Conservation (phyloP, 2,888 invertebrate genomes). For the Venustoraphidia nigricollis region DNA sequence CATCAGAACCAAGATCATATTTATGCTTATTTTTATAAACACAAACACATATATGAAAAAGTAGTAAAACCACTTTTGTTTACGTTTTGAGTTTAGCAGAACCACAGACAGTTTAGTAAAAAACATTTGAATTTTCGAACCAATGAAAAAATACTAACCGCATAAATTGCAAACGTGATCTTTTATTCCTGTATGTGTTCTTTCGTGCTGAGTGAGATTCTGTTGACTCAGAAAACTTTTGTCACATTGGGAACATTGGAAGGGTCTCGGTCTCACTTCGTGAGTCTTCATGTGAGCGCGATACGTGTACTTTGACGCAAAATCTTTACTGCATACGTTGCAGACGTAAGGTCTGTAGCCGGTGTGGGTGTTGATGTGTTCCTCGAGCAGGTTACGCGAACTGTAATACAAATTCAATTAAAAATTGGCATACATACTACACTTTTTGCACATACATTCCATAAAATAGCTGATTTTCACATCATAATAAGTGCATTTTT, state of each 20-base stretch:
- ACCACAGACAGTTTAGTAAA: constrained; percentile 7
- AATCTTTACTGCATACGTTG: constrained; percentile 49
- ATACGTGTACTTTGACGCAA: constrained; percentile 64
- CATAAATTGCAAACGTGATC: constrained; percentile 53
- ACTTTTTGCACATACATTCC: too few relatives aligned
- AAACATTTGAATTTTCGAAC: constrained; percentile 13
- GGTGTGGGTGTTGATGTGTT: constrained; percentile 55
- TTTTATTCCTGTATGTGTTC: constrained; percentile 55
- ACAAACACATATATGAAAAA: too few relatives aligned
- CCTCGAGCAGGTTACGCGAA: constrained; percentile 51
- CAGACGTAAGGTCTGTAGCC: constrained; percentile 54
- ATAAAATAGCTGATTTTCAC: too few relatives aligned
- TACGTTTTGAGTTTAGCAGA: too few relatives aligned
- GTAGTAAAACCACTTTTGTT: too few relatives aligned
- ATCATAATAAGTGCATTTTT: too few relatives aligned
- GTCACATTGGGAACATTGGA: constrained; percentile 46
- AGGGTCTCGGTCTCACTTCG: constrained; percentile 49
- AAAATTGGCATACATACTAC: too few relatives aligned
- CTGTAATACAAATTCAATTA: constrained; percentile 20
- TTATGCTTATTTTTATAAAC: too few relatives aligned
- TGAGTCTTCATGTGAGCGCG: constrained; percentile 65
- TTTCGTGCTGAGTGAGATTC: constrained; percentile 59
- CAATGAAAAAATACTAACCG: constrained; percentile 33
- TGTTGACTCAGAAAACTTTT: constrained; percentile 65
- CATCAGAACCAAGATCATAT: too few relatives aligned